Base-by-base conservation (phyloP, 2,888 invertebrate genomes). In the Camponotus fellah region DNA sequence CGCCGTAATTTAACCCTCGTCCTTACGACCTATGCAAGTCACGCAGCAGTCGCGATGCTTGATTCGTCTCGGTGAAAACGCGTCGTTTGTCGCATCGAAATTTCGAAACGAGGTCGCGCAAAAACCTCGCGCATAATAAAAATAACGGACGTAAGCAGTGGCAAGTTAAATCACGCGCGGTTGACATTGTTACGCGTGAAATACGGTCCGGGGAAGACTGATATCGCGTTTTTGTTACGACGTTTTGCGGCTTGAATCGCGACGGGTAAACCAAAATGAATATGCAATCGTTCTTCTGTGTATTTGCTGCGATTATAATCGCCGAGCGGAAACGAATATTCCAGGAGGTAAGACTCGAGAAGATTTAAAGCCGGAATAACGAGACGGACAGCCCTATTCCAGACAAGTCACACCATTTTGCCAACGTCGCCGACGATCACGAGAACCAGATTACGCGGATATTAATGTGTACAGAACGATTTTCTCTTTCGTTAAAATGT, bases 211-310 rank as follows among this genome's bases (percentile, higher is more conserved):
- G 37, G 58, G 17, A 53, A 40, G 66, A 86, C 82, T 60, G 84
- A 88, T 90, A 69, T 21, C 62, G 56, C 34, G 26, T 80, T 82
- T 86, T 90, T 60, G 40, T 68, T 34, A 49, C 37, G 62, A 56
- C 74, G 53, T 64, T 71, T 56, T 53, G 37, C 79, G 8, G 10
- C 37, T 62, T 71, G 40, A 49, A 56, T 64, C 62, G 62, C 14
- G n/a, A 9, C 64, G 21, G 65, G 40, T 21, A 60, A 72, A 81
- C 49, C 83, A 32, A 82, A 79, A 90, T 89, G 89, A 90, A 89
- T 89, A 89, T 90, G 86, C 87, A 90, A 83, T 74, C 46, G 34
- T 62, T 60, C 26, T 53, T 17, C 17, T 49, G 49, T 79, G 53
- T 76, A 83, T 88, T 87, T 80, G 80, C 83, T 64, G 71, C 49